Percentiles rank a stretch among this genome's conserved stretches.
Evolutionary conservation across 2,113 vertebrate genomes (phyloP).

Genomic region (Aphyosemion australe): DNA sequence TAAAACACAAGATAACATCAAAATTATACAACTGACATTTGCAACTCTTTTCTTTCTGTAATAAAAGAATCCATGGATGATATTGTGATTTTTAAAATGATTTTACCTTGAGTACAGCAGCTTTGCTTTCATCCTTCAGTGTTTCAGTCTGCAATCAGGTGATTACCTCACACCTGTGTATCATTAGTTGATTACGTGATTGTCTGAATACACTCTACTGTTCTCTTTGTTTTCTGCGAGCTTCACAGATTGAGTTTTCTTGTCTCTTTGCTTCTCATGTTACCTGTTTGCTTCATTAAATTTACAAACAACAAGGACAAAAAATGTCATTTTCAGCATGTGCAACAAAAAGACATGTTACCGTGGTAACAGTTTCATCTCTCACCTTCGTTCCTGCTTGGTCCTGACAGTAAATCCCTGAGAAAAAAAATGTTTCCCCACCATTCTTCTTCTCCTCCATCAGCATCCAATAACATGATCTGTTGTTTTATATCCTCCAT

Average conservation of each 20-base stretch:
- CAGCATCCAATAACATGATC: not conserved
- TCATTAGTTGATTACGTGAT: not conserved
- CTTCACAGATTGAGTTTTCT: not conserved
- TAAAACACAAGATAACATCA: no score
- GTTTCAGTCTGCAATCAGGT: not conserved
- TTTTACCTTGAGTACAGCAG: no score
- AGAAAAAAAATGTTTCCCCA: not conserved
- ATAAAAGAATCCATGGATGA: no score
- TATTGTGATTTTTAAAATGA: not conserved
- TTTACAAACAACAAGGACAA: not conserved
- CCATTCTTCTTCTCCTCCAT: not conserved
- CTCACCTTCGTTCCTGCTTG: not conserved
- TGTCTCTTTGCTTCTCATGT: not conserved
- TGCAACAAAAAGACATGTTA: not conserved
- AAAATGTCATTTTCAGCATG: not conserved
- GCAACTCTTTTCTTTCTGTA: no score
- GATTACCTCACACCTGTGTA: not conserved
- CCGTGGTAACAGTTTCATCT: not conserved
- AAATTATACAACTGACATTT: no score
- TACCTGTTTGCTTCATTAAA: no score
- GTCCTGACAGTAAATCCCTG: conserved; percentile 2
- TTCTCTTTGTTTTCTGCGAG: not conserved
- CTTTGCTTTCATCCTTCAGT: not conserved
- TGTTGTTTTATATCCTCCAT: not conserved
- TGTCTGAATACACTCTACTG: not conserved